These are phyloP conservation scores for Lacanobia wlatinum DNA, from an alignment of 2,888 invertebrate species.

Conservation along the genomic window DNA sequence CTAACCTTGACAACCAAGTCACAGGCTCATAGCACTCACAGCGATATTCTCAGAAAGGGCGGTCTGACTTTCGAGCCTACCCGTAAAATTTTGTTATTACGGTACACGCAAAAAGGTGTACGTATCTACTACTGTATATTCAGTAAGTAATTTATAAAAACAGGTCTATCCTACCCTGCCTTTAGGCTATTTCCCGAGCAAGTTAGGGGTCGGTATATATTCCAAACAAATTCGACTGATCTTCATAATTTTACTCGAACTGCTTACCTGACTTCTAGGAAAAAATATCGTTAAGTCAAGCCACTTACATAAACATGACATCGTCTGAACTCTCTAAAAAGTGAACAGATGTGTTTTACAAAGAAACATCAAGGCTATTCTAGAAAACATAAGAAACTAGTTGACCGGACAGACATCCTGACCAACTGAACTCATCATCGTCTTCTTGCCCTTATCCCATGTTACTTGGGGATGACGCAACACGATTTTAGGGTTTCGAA, in stretches of 20 bases:
- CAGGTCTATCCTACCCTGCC: conserved; percentile 2
- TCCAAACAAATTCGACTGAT: conserved; percentile 17
- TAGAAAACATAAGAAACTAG: neutral
- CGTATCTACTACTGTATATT: neutral
- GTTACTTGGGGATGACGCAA: no score
- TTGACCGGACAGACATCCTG: neutral
- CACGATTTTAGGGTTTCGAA: no score
- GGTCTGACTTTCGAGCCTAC: neutral
- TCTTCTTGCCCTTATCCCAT: no score
- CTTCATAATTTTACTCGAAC: neutral
- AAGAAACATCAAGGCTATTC: no score
- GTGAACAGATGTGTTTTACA: no score
- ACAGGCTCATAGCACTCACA: neutral
- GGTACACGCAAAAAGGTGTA: conserved; percentile 12
- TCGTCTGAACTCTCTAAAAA: neutral
- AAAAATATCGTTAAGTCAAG: neutral
- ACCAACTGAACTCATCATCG: neutral
- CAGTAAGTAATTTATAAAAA: neutral
- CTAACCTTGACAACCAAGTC: no score
- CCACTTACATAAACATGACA: neutral
- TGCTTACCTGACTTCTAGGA: neutral
- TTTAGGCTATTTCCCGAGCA: conserved; percentile 11
- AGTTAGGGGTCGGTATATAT: neutral
- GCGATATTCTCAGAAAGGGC: conserved; percentile 1
- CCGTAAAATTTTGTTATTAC: conserved; percentile 22